A percentile compares a stretch with the other conserved stretches of the same genome.
Conservation (phyloP, 30 jellyfish, hydroid and myxozoan genomes). For the Turritopsis rubra region DNA sequence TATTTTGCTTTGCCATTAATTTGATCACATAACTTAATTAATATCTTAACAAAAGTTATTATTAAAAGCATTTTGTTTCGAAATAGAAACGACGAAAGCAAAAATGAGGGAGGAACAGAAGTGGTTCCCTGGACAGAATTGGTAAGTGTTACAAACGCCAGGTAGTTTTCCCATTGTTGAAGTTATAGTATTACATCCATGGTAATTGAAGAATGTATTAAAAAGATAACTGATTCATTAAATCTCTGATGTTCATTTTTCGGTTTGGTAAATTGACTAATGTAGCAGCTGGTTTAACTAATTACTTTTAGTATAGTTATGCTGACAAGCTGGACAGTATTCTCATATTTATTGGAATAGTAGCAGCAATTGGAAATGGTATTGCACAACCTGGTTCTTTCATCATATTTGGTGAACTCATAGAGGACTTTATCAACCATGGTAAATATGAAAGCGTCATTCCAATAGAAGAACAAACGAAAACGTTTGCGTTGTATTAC, state of each 20-base stretch:
- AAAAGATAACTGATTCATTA: background rate
- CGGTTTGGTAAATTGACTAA: background rate
- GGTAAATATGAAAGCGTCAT: slow-evolving; percentile 15
- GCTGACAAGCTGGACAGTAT: slow-evolving; percentile 50
- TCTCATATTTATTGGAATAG: slow-evolving; percentile 51
- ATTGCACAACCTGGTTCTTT: slow-evolving; percentile 77
- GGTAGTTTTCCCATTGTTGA: background rate
- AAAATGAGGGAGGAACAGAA: background rate
- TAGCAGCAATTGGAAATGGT: slow-evolving; percentile 82
- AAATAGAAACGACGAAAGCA: background rate
- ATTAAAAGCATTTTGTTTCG: no score
- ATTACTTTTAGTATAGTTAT: slow-evolving; percentile 46
- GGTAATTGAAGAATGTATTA: no score
- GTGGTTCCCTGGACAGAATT: background rate
- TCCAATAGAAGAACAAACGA: slow-evolving; percentile 62
- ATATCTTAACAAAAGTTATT: no score
- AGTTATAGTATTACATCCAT: no score
- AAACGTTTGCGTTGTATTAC: slow-evolving; percentile 66
- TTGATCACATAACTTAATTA: no score
- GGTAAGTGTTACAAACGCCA: background rate
- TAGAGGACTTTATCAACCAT: slow-evolving; percentile 49
- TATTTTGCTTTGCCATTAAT: no score
- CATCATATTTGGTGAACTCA: slow-evolving; percentile 72
- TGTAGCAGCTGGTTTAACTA: no score
- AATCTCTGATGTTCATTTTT: no score